A percentile compares a stretch with the other conserved stretches of the same genome.
Evolutionary conservation across 2,888 invertebrate species (phyloP).

Genomic region (Campaea margaritaria): DNA sequence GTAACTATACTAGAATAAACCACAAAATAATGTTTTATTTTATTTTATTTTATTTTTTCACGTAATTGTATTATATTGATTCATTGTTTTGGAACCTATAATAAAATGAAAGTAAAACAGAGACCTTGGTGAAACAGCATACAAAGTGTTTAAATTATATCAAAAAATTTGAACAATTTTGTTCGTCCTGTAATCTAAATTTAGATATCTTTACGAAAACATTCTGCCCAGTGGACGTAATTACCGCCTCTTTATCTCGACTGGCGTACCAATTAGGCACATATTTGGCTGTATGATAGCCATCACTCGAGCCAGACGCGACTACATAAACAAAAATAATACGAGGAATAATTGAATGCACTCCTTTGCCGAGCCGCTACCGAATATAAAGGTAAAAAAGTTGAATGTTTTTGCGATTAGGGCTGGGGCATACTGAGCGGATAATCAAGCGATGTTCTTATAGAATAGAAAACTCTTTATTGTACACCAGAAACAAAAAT

Average conservation of each 20-base stretch:
- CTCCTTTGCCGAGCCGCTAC: constrained; percentile 72
- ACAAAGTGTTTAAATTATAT: too few relatives aligned
- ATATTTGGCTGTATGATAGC: constrained; percentile 59
- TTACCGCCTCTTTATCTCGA: constrained; percentile 28
- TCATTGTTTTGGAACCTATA: too few relatives aligned
- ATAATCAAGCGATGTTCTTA: background rate
- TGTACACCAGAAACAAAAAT: too few relatives aligned
- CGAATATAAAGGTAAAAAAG: constrained; percentile 67
- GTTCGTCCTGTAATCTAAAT: background rate
- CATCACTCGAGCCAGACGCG: constrained; percentile 58
- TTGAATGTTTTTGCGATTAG: constrained; percentile 43
- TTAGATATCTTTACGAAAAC: constrained; percentile 1
- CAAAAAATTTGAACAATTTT: too few relatives aligned
- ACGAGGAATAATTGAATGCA: constrained; percentile 68
- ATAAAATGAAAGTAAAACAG: too few relatives aligned
- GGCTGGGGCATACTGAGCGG: constrained; percentile 49
- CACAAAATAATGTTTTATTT: too few relatives aligned
- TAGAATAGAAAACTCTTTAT: too few relatives aligned
- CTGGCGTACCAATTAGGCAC: constrained; percentile 54
- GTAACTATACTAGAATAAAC: too few relatives aligned
- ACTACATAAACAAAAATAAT: constrained; percentile 58
- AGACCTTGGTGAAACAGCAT: too few relatives aligned
- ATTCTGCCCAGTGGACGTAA: constrained; percentile 13
- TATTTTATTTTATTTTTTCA: too few relatives aligned
- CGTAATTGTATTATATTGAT: too few relatives aligned